Evolutionary conservation across 2,113 vertebrate genomes (phyloP).

Genomic region (Campylorhamphus procurvoides): DNA sequence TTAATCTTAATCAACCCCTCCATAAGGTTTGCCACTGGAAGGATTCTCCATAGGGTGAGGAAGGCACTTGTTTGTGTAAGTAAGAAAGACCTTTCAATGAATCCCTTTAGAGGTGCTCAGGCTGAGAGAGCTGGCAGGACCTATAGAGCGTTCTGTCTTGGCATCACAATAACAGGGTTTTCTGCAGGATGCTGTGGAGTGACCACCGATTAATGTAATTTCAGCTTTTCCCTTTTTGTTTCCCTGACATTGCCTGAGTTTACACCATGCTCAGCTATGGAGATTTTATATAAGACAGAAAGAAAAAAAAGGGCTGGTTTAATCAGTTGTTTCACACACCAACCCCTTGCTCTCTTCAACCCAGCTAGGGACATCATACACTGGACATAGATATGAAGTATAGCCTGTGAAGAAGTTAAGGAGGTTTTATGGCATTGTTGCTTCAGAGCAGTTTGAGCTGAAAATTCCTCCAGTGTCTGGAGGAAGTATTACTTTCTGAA

Average conservation of each 20-base stretch:
- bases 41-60: background rate
- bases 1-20: background rate
- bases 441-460: background rate
- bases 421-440: background rate
- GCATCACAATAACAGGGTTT: background rate
- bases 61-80: background rate
- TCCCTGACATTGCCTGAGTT: background rate
- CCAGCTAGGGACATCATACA: background rate
- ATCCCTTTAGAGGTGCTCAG: background rate
- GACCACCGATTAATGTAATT: background rate
- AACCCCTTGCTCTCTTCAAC: background rate
- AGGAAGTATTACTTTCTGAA: background rate
- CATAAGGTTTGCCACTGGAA: background rate
- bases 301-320: background rate
- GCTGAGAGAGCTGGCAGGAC: background rate
- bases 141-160: background rate
- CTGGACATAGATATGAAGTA: background rate
- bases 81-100: conserved; percentile 15
- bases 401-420: background rate
- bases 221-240: background rate
- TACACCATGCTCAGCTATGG: background rate
- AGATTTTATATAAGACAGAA: background rate
- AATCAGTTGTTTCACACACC: background rate
- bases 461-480: background rate
- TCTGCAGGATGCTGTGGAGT: background rate